phyloP scores from a whole-genome alignment of 1,140 invertebrate genomes.

The Lepidurus arcticus region DNA sequence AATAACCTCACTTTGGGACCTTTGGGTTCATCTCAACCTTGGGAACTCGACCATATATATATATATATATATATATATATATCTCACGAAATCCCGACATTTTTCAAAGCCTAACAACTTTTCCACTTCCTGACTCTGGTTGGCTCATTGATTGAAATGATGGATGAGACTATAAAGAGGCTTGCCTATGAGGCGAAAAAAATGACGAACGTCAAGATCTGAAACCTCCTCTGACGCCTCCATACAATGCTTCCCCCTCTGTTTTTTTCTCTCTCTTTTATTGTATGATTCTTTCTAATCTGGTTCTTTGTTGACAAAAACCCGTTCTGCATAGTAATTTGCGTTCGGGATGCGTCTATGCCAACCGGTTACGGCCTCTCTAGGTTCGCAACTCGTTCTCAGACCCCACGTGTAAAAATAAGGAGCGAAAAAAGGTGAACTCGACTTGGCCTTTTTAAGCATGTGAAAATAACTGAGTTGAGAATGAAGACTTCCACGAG shows the following conservation, averaged over 20 bases:
- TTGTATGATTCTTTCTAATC: background rate
- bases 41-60: too few species aligned
- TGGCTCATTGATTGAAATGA: background rate
- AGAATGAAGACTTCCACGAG: too few species aligned
- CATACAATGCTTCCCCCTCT: background rate
- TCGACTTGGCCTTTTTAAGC: too few species aligned
- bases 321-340: background rate
- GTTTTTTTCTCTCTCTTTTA: background rate
- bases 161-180: background rate
- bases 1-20: too few species aligned
- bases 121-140: too few species aligned
- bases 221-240: background rate
- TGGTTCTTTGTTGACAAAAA: background rate
- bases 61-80: too few species aligned
- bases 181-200: background rate
- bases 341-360: background rate
- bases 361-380: slow-evolving; percentile 11
- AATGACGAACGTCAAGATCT: background rate
- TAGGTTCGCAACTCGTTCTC: background rate
- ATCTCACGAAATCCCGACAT: too few species aligned
- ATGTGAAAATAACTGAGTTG: too few species aligned
- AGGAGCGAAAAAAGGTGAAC: too few species aligned
- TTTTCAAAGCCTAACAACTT: too few species aligned
- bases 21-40: too few species aligned
- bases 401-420: background rate